Evolutionary conservation across 2,888 invertebrate genomes (phyloP).

Genomic region (Diarsia rubi): DNA sequence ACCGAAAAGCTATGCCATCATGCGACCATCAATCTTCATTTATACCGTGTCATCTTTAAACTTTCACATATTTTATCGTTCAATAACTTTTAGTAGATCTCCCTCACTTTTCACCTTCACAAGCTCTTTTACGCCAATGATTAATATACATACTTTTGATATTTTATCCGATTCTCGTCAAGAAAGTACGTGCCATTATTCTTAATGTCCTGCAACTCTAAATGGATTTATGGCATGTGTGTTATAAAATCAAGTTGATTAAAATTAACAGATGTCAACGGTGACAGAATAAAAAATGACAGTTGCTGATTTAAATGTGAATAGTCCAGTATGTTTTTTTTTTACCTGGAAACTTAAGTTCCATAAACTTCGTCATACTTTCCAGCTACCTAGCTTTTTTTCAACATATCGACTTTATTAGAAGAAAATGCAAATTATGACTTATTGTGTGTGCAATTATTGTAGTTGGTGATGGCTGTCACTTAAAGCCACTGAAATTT

Average conservation of each 20-base stretch:
- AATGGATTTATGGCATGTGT: constrained; percentile 11
- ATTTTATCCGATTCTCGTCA: constrained; percentile 45
- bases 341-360: too few species aligned
- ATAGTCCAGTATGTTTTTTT: too few species aligned
- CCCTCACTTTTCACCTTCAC: constrained; percentile 36
- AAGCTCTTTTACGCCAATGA: constrained; percentile 45
- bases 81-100: constrained; percentile 30
- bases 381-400: too few species aligned
- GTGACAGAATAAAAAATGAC: not conserved
- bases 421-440: not conserved
- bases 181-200: constrained; percentile 42
- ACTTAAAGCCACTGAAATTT: too few species aligned
- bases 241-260: not conserved
- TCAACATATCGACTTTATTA: too few species aligned
- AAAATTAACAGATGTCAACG: not conserved
- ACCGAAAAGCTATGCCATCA: not conserved
- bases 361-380: too few species aligned
- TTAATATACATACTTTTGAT: constrained; percentile 49
- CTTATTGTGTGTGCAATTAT: not conserved
- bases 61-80: constrained; percentile 31
- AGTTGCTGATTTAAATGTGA: not conserved
- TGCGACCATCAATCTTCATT: constrained; percentile 35
- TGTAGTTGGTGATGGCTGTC: too few species aligned
- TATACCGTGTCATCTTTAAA: constrained; percentile 21
- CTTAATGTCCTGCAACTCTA: constrained; percentile 15